These are phyloP conservation scores for Trachelus stipa DNA, from an alignment of 2,888 invertebrate genomes.

Conservation along the genomic window DNA sequence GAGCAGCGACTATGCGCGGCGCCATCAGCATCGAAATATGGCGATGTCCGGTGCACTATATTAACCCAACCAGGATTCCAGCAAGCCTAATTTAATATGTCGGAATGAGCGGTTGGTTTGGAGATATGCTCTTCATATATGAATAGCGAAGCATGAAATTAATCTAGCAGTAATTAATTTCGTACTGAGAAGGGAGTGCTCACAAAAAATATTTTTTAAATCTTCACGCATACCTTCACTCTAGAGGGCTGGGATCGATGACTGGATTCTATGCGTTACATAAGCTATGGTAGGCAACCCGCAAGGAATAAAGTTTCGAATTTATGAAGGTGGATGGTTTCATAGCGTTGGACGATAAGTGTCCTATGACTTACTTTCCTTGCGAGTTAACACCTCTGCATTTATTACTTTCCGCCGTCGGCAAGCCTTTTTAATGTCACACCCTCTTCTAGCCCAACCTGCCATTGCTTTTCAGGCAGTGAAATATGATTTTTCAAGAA, in stretches of 20 bases:
- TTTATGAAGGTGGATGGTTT: background rate
- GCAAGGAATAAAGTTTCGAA: background rate
- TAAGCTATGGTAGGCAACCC: background rate
- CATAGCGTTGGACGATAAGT: background rate
- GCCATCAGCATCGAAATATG: constrained; percentile 31
- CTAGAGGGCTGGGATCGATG: background rate
- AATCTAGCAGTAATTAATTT: constrained; percentile 21
- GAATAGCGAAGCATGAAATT: constrained; percentile 15
- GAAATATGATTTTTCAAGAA: background rate
- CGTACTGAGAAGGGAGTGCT: background rate
- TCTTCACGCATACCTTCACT: background rate
- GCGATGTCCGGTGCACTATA: constrained; percentile 24
- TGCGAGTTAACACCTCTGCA: background rate
- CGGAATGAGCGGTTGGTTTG: constrained; percentile 10
- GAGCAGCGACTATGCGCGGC: constrained; percentile 13
- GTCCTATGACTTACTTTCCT: constrained; percentile 6
- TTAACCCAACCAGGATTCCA: constrained; percentile 31
- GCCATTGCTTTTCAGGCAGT: background rate
- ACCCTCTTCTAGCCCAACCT: background rate
- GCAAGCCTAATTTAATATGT: constrained; percentile 34
- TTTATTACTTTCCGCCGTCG: background rate
- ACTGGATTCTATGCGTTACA: background rate
- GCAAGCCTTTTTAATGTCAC: background rate
- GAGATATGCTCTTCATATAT: constrained; percentile 10
- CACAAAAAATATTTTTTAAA: background rate